Base-by-base conservation (phyloP, 1,140 invertebrate species). In the Battus philenor region DNA sequence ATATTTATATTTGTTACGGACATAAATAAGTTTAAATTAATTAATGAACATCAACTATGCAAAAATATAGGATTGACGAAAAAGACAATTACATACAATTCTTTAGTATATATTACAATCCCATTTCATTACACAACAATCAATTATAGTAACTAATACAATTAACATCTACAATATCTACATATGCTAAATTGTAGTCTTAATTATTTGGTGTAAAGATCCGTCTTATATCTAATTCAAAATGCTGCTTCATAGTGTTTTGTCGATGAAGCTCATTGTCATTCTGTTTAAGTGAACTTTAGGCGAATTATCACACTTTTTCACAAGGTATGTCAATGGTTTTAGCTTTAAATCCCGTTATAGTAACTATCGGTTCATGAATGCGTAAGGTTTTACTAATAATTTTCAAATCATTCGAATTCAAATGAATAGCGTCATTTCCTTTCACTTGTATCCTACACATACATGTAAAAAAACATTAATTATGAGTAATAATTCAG, bases 141-240 rank as follows among this genome's bases (percentile, higher is more conserved):
- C 49, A 68, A 54, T 66, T 63, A 58, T 39, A 65, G 63, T 63
- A 61, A 50, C 58, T 72, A 60, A 68, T 75, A 69, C 65, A 69
- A 68, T 63, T 74, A 80, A 71, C 74, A 80, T 71, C 70, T 81
- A 81, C 53, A 55, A 61, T 70, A 76, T 70, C 74, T 83, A 78
- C 68, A 72, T 24, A 63, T 45, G 47, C 69, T 79, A 80, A 72
- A 56, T 70, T 63, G 52, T 74, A 74, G 63, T 76, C 75, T 78
- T 81, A 76, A 68, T 73, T 78, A 80, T 68, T 84, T 84, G 80
- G 80, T 84, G 80, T 84, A 84, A 84, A 84, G 80, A 82, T 75
- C 76, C 77, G 53, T 65, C 72, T 82, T 80, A 77, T 77, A 79
- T 24, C 60, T 77, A 79, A 51, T 68, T 68, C 61, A 68, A 74